These are phyloP conservation scores for Lobophora halterata DNA, from an alignment of 2,888 invertebrate genomes.

Conservation along the genomic window DNA sequence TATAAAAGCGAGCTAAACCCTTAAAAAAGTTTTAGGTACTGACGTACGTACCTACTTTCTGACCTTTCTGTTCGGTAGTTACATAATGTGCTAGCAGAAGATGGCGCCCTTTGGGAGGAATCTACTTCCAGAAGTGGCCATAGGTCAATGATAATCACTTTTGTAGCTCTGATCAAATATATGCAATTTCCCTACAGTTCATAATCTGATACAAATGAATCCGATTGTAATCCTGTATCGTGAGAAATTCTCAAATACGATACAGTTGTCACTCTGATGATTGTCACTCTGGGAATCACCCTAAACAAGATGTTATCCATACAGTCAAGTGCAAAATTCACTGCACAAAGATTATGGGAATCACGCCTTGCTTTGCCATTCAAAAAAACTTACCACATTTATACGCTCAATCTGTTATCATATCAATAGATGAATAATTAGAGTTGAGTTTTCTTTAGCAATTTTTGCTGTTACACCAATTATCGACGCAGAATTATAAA, in stretches of 20 bases:
- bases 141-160: too few relatives aligned
- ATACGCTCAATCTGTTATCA: slow-evolving; percentile 14
- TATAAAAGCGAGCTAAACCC: too few relatives aligned
- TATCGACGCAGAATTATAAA: slow-evolving; percentile 34
- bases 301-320: slow-evolving; percentile 69
- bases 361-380: slow-evolving; percentile 53
- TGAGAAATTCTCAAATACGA: slow-evolving; percentile 47
- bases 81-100: too few relatives aligned
- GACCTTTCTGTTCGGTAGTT: too few relatives aligned
- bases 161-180: too few relatives aligned
- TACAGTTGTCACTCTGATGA: slow-evolving; percentile 37
- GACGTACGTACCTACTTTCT: too few relatives aligned
- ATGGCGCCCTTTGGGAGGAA: too few relatives aligned
- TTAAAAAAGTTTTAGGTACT: too few relatives aligned
- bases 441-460: slow-evolving; percentile 29
- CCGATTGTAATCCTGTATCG: slow-evolving; percentile 45
- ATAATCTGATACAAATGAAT: too few relatives aligned
- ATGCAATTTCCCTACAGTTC: too few relatives aligned
- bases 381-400: slow-evolving; percentile 33
- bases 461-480: slow-evolving; percentile 37
- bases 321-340: slow-evolving; percentile 75
- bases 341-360: slow-evolving; percentile 74
- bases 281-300: slow-evolving; percentile 28
- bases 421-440: slow-evolving; percentile 11
- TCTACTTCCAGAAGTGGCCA: too few relatives aligned